Percentiles rank a stretch among this genome's conserved stretches.
These are phyloP conservation scores for Tor tambroides DNA, from an alignment of 2,113 vertebrate species.

Conservation along the genomic window DNA sequence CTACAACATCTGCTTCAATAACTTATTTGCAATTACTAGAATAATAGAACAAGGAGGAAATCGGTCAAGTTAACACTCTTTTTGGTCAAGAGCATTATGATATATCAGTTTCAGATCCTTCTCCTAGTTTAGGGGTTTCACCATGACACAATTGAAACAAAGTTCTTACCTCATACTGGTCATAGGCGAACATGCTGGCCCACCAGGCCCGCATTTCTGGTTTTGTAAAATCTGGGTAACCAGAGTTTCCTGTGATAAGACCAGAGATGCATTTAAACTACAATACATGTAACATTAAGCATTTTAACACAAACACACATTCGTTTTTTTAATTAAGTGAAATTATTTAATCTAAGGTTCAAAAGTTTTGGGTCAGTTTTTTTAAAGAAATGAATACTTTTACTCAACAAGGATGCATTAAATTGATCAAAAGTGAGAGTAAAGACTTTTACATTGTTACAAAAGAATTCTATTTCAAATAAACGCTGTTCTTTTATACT, in stretches of 20 bases:
- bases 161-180: conserved; percentile 85
- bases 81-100: neutral
- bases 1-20: neutral
- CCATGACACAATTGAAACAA: neutral
- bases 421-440: neutral
- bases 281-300: neutral
- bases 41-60: neutral
- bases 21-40: neutral
- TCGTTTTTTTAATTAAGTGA: neutral
- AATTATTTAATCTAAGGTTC: neutral
- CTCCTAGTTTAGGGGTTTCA: neutral
- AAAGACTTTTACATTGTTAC: neutral
- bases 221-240: conserved; percentile 89
- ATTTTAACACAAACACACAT: neutral
- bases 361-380: neutral
- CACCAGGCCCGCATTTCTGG: conserved; percentile 87
- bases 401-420: neutral
- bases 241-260: conserved; percentile 77
- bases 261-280: neutral
- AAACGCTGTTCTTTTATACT: neutral
- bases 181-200: conserved; percentile 88
- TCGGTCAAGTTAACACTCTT: neutral
- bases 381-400: neutral
- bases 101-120: neutral
- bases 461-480: no score